These are phyloP conservation scores for Sialia sialis DNA, from an alignment of 2,113 vertebrate species.

Conservation along the genomic window DNA sequence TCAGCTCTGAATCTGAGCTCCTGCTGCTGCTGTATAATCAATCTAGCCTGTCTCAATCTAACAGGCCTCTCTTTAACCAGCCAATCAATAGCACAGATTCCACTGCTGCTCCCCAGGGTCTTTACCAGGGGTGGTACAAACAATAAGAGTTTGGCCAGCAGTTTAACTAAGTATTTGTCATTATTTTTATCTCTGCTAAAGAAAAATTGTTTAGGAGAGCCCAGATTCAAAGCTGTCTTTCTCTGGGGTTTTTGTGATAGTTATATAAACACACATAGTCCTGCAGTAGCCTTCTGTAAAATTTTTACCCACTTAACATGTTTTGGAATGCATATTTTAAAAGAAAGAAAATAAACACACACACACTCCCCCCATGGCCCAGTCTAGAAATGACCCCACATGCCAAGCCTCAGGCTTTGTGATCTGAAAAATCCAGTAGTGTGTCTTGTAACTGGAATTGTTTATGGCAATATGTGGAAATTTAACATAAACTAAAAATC, in stretches of 20 bases:
- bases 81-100: constrained; percentile 77
- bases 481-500: background rate
- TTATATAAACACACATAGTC: background rate
- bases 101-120: constrained; percentile 52
- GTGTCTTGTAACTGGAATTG: background rate
- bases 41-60: constrained; percentile 77
- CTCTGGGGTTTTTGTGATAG: background rate
- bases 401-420: background rate
- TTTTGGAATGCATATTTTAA: background rate
- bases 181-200: constrained; percentile 50
- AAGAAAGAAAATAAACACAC: background rate
- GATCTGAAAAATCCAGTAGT: background rate
- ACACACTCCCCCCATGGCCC: rapidly evolving
- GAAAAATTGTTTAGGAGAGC: background rate
- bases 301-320: background rate
- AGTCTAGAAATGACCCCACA: background rate
- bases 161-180: constrained; percentile 56
- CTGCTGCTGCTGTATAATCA: constrained; percentile 74
- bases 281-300: background rate
- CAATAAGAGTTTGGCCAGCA: constrained; percentile 69
- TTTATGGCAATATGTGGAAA: background rate
- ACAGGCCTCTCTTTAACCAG: constrained; percentile 79
- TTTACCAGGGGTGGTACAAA: constrained; percentile 62
- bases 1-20: constrained; percentile 65
- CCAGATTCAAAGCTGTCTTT: background rate